phyloP scores from a whole-genome alignment of 30 jellyfish, hydroid and myxozoan genomes.

The Hydractinia symbiolongicarpus region DNA sequence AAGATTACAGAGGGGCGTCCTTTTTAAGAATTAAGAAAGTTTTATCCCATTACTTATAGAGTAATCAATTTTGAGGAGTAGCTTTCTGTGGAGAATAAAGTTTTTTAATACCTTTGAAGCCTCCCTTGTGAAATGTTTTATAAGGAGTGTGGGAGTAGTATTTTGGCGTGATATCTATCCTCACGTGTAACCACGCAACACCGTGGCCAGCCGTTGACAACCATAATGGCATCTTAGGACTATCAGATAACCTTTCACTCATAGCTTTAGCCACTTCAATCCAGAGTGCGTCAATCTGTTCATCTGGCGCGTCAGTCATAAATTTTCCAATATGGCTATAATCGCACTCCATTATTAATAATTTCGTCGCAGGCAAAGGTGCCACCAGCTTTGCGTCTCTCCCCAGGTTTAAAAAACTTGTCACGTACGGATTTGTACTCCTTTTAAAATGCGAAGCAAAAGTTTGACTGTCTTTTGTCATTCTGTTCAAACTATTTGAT shows the following conservation, averaged over 20 bases:
- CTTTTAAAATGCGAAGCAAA: too few relatives aligned
- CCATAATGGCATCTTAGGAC: conserved; percentile 5
- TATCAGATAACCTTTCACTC: background rate
- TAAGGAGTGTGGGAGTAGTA: conserved; percentile 9
- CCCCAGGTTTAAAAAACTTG: conserved; percentile 12
- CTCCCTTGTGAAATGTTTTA: background rate
- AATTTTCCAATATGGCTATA: conserved; percentile 14
- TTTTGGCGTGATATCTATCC: conserved; percentile 18
- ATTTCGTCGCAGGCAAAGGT: conserved; percentile 1
- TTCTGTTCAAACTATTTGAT: too few relatives aligned
- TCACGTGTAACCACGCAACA: conserved; percentile 22
- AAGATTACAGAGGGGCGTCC: too few relatives aligned
- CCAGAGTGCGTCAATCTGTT: conserved; percentile 3
- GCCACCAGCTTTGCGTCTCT: conserved; percentile 27
- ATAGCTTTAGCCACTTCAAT: background rate
- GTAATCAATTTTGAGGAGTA: too few relatives aligned
- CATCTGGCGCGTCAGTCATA: background rate
- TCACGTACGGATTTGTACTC: too few relatives aligned
- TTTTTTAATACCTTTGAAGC: too few relatives aligned
- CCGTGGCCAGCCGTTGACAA: conserved; percentile 31
- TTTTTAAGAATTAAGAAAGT: too few relatives aligned
- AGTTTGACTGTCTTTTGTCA: too few relatives aligned
- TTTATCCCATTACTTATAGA: too few relatives aligned
- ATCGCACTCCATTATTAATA: background rate
- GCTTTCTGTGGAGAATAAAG: too few relatives aligned